These are phyloP conservation scores for Drosophila borealis DNA, from an alignment of 2,888 invertebrate genomes.

Conservation along the genomic window DNA sequence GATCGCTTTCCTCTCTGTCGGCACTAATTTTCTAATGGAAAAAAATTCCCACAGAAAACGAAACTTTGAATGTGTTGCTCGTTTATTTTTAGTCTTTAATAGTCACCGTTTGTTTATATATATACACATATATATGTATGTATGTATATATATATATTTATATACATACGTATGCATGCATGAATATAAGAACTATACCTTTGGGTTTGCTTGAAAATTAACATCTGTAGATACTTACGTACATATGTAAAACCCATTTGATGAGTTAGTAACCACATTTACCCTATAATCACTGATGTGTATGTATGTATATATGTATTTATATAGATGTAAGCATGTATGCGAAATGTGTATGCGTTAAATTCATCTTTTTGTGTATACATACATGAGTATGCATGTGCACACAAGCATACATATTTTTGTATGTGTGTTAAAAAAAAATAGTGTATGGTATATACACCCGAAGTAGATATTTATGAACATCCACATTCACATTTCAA, in stretches of 20 bases:
- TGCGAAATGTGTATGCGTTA: not conserved
- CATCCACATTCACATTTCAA: not conserved
- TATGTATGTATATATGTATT: slow-evolving; percentile 2
- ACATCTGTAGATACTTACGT: slow-evolving; percentile 8
- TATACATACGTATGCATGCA: slow-evolving; percentile 2
- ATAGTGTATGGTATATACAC: slow-evolving; percentile 1
- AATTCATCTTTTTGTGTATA: slow-evolving; percentile 10
- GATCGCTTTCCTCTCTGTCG: slow-evolving; percentile 52
- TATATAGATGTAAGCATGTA: not conserved
- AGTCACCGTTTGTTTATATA: slow-evolving; percentile 54
- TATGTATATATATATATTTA: slow-evolving; percentile 12
- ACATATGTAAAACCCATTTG: not conserved
- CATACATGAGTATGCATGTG: not conserved
- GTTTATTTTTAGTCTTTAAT: slow-evolving; percentile 67
- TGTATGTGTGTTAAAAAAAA: not conserved
- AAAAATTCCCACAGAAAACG: slow-evolving; percentile 33
- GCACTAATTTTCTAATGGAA: slow-evolving; percentile 56
- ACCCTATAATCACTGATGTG: slow-evolving; percentile 1
- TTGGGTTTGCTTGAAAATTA: slow-evolving; percentile 1
- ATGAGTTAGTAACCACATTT: slow-evolving; percentile 1
- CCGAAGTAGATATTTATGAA: not conserved
- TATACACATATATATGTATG: slow-evolving; percentile 22
- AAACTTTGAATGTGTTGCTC: slow-evolving; percentile 51
- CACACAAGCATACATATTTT: not conserved
- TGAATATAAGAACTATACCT: slow-evolving; percentile 1